A percentile compares a stretch with the other conserved stretches of the same genome.
These are phyloP conservation scores for Lophotis ruficrista DNA, from an alignment of 2,113 vertebrate species.

Conservation along the genomic window DNA sequence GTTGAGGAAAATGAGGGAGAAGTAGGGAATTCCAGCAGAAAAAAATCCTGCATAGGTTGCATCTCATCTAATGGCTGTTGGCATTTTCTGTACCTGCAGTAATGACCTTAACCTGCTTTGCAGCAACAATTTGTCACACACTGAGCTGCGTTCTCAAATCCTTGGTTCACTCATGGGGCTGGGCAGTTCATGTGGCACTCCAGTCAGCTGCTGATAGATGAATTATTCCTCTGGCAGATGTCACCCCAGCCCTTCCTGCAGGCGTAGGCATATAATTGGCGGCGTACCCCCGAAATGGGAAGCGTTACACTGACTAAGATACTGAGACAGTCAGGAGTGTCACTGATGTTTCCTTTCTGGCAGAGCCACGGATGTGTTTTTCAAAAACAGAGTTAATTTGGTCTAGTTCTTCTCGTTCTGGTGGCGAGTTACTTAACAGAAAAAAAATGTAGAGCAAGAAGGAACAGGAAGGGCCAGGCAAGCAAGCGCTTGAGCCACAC, in stretches of 20 bases:
- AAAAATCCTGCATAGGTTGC: rapidly evolving
- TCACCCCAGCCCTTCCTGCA: neutral
- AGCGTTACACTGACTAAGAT: neutral
- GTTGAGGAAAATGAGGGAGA: neutral
- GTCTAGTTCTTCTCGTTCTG: neutral
- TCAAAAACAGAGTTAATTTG: neutral
- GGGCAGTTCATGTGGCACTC: neutral
- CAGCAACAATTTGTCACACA: rapidly evolving
- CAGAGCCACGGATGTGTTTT: neutral
- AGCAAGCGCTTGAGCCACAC: rapidly evolving
- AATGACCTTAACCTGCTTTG: neutral
- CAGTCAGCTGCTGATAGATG: neutral
- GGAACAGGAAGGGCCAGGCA: neutral
- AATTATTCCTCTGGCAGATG: neutral
- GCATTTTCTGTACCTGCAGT: neutral
- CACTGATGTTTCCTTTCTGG: neutral
- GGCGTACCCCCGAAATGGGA: neutral
- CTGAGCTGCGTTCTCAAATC: neutral
- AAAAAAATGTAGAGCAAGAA: neutral
- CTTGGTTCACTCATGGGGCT: neutral
- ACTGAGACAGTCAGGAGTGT: neutral
- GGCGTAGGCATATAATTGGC: neutral
- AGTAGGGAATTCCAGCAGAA: neutral
- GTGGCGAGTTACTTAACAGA: neutral
- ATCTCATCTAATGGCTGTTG: neutral